Percentiles rank a stretch among this genome's conserved stretches.
Conservation (phyloP, 1,140 invertebrate genomes). For the Drosophila jambulina region DNA sequence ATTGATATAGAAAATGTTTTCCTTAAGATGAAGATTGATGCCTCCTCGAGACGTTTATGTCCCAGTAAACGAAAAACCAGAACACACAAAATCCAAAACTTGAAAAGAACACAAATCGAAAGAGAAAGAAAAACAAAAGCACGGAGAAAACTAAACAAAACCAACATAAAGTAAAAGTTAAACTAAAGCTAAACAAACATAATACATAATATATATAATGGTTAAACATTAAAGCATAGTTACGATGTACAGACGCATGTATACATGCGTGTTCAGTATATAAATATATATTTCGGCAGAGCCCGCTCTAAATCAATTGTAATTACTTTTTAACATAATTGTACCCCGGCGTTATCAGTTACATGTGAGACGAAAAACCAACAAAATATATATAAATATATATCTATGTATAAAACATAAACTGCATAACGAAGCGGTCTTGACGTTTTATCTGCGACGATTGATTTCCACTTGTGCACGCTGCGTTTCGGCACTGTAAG, state of each 20-base stretch:
- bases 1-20: conserved; percentile 76
- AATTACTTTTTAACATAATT: conserved; percentile 81
- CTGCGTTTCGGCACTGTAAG: conserved; percentile 24
- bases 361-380: conserved; percentile 45
- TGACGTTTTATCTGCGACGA: conserved; percentile 19
- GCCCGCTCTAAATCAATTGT: conserved; percentile 68
- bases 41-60: conserved; percentile 58
- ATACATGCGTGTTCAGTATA: conserved; percentile 30
- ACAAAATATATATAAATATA: conserved; percentile 27
- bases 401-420: conserved; percentile 46
- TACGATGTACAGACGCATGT: conserved; percentile 39
- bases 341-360: conserved; percentile 68
- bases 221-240: conserved; percentile 41
- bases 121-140: neutral
- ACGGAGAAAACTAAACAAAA: conserved; percentile 16
- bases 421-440: conserved; percentile 43
- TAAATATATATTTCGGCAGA: conserved; percentile 34
- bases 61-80: conserved; percentile 60
- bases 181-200: conserved; percentile 39
- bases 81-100: conserved; percentile 31
- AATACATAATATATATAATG: conserved; percentile 22
- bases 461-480: conserved; percentile 3
- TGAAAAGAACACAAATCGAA: conserved; percentile 28
- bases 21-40: conserved; percentile 55
- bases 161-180: conserved; percentile 43